Evolutionary conservation across 2,888 invertebrate genomes (phyloP), one percentile per base, ranked within the genome.

Genomic region (Xiphydria camelus): DNA sequence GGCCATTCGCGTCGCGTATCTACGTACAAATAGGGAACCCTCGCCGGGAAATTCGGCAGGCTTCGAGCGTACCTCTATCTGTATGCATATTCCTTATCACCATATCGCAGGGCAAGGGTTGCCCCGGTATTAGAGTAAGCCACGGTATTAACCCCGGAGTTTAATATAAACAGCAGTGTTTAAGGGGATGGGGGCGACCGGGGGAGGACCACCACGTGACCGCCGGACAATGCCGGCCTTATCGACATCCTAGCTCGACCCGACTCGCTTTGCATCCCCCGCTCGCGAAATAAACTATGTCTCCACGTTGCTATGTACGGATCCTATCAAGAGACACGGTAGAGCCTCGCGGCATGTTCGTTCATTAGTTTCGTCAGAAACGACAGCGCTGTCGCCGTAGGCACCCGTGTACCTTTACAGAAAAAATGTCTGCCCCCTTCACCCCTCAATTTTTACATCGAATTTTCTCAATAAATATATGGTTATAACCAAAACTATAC

Each of bases 71-170:
- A 39, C 45, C 33, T 48, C 58, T 53, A 59, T 61, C 59, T 58
- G 57, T 60, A 57, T 59, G 64, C 64, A 62, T 59, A 62, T 66
- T 64, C 61, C 64, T 70, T 70, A 70, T 70, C 70, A 54, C 49
- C 61, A 55, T 69, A 70, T 70, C 69, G 59, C 70, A 65, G 70
- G 67, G 67, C 70, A 70, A 69, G 66, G 69, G 69, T 68, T 69
- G 69, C 62, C 57, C 59, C 56, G 61, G 69, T 66, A 69, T 68
- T 69, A 68, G 61, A 64, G 68, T 68, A 62, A 69, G 67, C 63
- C 64, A 45, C 57, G 66, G 68, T 62, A 70, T 70, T 70, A 70
- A 70, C 70, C 69, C 62, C 62, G 43, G 59, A 70, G 69, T 70
- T 69, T 69, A 70, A 69, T 69, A 68, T 68, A 68, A 70, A 70